These are phyloP conservation scores for Dryococelus australis DNA, from an alignment of 2,888 invertebrate species.

Conservation along the genomic window DNA sequence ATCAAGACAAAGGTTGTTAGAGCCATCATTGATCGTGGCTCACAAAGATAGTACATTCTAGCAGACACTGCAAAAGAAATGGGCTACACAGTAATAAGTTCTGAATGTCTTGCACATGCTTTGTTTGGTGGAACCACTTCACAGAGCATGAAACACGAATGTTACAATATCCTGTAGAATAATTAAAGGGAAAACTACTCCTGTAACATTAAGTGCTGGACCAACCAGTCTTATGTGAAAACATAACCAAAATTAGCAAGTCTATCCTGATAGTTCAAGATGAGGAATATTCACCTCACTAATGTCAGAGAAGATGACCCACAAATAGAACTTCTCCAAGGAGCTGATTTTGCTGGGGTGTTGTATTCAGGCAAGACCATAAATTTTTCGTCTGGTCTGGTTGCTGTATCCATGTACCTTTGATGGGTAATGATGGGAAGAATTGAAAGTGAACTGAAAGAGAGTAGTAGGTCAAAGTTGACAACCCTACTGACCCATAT, in stretches of 20 bases:
- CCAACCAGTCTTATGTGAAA: neutral
- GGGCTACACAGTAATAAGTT: no score
- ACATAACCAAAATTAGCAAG: no score
- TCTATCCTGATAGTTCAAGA: no score
- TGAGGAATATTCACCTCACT: no score
- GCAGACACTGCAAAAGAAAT: no score
- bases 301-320: no score
- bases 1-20: neutral
- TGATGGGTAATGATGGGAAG: neutral
- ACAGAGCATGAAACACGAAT: no score
- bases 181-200: neutral
- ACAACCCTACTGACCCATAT: neutral
- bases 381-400: neutral
- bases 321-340: neutral
- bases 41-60: no score
- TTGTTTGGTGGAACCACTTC: no score
- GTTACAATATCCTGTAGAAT: neutral
- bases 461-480: neutral
- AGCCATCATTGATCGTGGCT: neutral
- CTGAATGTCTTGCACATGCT: no score
- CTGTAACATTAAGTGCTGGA: neutral
- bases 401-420: neutral
- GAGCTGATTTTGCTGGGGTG: neutral
- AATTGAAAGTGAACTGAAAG: neutral
- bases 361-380: neutral